phyloP scores from a whole-genome alignment of 2,113 vertebrate genomes.

The Psephotus haematonotus region DNA sequence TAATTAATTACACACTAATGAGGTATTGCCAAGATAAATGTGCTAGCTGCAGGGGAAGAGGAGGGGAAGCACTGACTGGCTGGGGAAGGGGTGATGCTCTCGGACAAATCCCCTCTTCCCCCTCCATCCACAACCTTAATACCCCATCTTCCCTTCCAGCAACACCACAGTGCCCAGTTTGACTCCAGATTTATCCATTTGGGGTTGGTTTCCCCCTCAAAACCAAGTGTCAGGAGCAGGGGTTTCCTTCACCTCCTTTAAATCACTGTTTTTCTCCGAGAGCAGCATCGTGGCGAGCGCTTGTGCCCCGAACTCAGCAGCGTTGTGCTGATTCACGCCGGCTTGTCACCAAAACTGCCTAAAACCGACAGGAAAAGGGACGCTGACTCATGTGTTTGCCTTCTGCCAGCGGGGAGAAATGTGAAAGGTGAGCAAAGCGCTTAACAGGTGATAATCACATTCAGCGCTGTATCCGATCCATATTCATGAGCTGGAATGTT shows the following conservation, averaged over 20 bases:
- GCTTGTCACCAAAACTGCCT: constrained; percentile 26
- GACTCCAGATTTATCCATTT: background rate
- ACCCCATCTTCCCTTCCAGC: background rate
- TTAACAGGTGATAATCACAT: constrained; percentile 20
- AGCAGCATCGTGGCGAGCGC: background rate
- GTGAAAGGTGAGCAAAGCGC: constrained; percentile 58
- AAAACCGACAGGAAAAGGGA: constrained; percentile 56
- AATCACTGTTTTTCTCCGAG: background rate
- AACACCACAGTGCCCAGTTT: background rate
- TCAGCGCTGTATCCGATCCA: background rate
- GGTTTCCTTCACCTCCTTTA: background rate
- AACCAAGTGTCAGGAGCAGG: background rate
- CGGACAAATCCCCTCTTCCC: background rate
- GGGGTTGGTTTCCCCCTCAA: fast-evolving
- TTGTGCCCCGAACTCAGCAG: constrained; percentile 32
- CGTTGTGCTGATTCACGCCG: constrained; percentile 46
- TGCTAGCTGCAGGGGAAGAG: background rate
- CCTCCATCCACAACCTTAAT: background rate
- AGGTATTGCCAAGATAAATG: constrained; percentile 5
- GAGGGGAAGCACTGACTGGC: background rate
- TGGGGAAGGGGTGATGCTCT: background rate
- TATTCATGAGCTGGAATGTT: background rate
- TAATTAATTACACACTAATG: background rate
- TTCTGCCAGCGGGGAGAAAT: background rate
- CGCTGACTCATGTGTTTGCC: constrained; percentile 63